Conservation (phyloP, 1,140 invertebrate genomes). For the Zophobas atratus region DNA sequence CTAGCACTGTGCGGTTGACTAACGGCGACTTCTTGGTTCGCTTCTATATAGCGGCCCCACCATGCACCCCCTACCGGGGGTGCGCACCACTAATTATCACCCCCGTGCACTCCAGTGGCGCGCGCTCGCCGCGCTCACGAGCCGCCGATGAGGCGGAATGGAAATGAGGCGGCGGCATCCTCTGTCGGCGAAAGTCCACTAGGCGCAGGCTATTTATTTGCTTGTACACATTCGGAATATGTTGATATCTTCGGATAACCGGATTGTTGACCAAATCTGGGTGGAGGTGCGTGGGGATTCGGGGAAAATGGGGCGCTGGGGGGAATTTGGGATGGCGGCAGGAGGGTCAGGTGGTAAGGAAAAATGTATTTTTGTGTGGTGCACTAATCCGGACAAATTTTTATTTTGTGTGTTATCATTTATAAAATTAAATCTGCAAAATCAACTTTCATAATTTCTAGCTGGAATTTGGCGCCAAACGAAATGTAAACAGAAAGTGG, state of each 20-base stretch:
- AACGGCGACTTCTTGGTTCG: conserved; percentile 38
- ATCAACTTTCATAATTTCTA: too few relatives aligned
- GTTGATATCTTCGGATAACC: conserved; percentile 49
- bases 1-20: conserved; percentile 25
- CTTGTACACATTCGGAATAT: conserved; percentile 56
- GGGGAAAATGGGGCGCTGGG: too few relatives aligned
- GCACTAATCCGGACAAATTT: too few relatives aligned
- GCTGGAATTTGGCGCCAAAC: too few relatives aligned
- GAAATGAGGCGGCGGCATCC: conserved; percentile 50
- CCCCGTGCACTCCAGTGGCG: conserved; percentile 19
- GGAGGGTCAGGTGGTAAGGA: too few relatives aligned
- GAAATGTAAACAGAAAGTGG: too few relatives aligned
- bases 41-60: conserved; percentile 47
- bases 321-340: too few relatives aligned
- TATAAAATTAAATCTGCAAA: too few relatives aligned
- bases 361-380: too few relatives aligned
- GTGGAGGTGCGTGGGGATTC: conserved; percentile 15
- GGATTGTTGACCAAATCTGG: conserved; percentile 51
- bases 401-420: too few relatives aligned
- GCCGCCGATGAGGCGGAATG: conserved; percentile 45
- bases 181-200: conserved; percentile 54
- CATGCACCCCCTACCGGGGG: conserved; percentile 36
- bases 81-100: conserved; percentile 45
- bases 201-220: conserved; percentile 52
- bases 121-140: conserved; percentile 45